These are phyloP conservation scores for Pangasianodon hypophthalmus DNA, from an alignment of 2,113 vertebrate genomes.

Conservation along the genomic window DNA sequence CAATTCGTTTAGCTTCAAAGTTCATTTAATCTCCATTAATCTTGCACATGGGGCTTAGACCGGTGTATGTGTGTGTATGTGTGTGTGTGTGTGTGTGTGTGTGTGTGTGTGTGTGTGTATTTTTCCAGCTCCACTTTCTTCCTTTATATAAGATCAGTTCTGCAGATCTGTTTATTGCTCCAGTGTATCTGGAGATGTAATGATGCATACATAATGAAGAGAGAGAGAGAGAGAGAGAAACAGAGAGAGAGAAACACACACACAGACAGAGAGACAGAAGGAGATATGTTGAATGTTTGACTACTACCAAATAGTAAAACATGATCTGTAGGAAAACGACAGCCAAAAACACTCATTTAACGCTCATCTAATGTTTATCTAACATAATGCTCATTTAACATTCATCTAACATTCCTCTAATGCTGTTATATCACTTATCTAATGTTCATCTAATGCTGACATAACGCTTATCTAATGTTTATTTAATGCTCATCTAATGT, in stretches of 20 bases:
- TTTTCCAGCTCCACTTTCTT: conserved; percentile 62
- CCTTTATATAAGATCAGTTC: conserved; percentile 66
- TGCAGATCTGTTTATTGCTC: conserved; percentile 72
- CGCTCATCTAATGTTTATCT: not conserved
- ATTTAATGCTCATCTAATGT: too few relatives aligned
- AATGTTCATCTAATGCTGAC: too few relatives aligned
- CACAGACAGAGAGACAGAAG: not conserved
- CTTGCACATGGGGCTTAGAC: not conserved
- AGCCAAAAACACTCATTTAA: not conserved
- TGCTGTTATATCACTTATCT: too few relatives aligned
- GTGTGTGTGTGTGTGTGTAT: conserved; percentile 51
- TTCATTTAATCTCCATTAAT: conserved; percentile 63
- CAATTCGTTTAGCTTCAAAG: conserved; percentile 49
- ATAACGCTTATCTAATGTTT: not conserved
- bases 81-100: conserved; percentile 23
- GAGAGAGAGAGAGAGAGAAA: conserved; percentile 49
- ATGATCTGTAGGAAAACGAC: not conserved
- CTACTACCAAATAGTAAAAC: not conserved
- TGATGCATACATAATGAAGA: conserved; percentile 75
- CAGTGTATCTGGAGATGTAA: conserved; percentile 72
- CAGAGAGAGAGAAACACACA: not conserved
- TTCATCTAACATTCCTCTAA: too few relatives aligned
- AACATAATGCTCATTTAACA: not conserved
- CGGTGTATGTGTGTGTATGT: conserved; percentile 3
- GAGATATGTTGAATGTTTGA: not conserved